Evolutionary conservation across 1,140 invertebrate species (phyloP).

Genomic region (Drosophila serrata): DNA sequence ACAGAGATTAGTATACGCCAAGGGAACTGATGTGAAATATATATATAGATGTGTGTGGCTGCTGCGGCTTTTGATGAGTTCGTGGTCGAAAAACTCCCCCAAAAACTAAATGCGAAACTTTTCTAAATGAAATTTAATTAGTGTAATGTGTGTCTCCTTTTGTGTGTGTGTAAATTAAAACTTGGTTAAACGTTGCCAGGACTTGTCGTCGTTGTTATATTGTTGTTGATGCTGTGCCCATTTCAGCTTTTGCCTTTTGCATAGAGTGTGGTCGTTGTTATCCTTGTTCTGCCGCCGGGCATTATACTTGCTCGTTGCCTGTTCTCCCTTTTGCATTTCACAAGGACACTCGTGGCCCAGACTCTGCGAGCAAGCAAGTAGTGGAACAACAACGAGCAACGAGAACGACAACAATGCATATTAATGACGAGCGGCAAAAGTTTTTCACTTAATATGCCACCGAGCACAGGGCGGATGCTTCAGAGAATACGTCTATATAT

Average conservation of each 20-base stretch:
- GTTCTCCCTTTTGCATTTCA: slow-evolving; percentile 33
- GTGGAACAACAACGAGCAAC: slow-evolving; percentile 42
- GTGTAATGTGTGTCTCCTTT: slow-evolving; percentile 54
- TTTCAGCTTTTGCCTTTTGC: slow-evolving; percentile 49
- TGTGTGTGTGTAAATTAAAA: slow-evolving; percentile 71
- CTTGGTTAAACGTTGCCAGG: slow-evolving; percentile 76
- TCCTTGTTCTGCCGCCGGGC: slow-evolving; percentile 47
- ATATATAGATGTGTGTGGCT: slow-evolving; percentile 3
- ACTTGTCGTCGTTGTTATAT: slow-evolving; percentile 41
- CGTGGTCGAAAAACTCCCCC: slow-evolving; percentile 31
- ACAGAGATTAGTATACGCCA: slow-evolving; percentile 44
- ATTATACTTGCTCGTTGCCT: slow-evolving; percentile 35
- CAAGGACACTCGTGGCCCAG: slow-evolving; percentile 61
- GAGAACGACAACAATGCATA: slow-evolving; percentile 74
- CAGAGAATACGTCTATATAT: slow-evolving; percentile 3
- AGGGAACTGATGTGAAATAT: slow-evolving; percentile 4
- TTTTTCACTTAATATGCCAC: slow-evolving; percentile 81
- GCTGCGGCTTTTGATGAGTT: slow-evolving; percentile 46
- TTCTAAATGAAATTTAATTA: slow-evolving; percentile 80
- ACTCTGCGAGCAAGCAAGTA: slow-evolving; percentile 38
- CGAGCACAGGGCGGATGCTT: slow-evolving; percentile 44
- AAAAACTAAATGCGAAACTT: slow-evolving; percentile 55
- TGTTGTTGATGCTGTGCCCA: slow-evolving; percentile 28
- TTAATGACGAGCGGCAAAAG: slow-evolving; percentile 82
- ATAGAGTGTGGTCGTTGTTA: slow-evolving; percentile 47